Evolutionary conservation across 2,888 invertebrate genomes (phyloP).

Genomic region (Dynastes hyllus): DNA sequence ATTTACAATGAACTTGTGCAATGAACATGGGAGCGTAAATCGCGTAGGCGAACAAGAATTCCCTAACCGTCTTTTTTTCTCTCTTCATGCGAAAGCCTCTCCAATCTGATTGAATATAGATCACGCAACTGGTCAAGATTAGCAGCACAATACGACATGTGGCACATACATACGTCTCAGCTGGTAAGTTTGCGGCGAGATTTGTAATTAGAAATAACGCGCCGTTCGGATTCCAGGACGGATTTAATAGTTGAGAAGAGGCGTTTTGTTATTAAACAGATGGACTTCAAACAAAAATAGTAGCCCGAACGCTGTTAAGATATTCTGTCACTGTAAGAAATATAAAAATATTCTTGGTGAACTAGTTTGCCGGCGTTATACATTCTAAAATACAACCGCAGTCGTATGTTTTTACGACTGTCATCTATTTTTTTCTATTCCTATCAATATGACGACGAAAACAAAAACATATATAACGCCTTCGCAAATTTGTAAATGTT

Average conservation of each 20-base stretch:
- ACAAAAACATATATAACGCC: background rate
- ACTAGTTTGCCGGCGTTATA: background rate
- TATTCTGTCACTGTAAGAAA: background rate
- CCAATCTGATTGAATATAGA: background rate
- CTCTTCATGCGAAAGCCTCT: background rate
- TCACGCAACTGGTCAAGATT: background rate
- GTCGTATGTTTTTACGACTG: background rate
- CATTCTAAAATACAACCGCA: slow-evolving; percentile 7
- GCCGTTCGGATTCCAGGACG: background rate
- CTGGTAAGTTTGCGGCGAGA: background rate
- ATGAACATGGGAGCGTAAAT: background rate
- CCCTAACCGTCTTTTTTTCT: background rate
- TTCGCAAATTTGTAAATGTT: background rate
- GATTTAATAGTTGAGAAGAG: slow-evolving; percentile 1
- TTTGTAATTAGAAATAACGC: slow-evolving; percentile 10
- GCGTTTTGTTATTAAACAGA: slow-evolving; percentile 36
- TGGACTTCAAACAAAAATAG: slow-evolving; percentile 15
- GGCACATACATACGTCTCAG: background rate
- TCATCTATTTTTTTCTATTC: background rate
- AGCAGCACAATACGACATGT: background rate
- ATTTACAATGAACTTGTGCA: slow-evolving; percentile 11
- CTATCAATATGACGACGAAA: background rate
- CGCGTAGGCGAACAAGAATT: slow-evolving; percentile 16
- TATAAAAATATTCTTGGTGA: slow-evolving; percentile 21
- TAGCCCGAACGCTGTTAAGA: background rate